A percentile compares a stretch with the other conserved stretches of the same genome.
Evolutionary conservation across 1,140 invertebrate genomes (phyloP).

Genomic region (Penaeus japonicus): DNA sequence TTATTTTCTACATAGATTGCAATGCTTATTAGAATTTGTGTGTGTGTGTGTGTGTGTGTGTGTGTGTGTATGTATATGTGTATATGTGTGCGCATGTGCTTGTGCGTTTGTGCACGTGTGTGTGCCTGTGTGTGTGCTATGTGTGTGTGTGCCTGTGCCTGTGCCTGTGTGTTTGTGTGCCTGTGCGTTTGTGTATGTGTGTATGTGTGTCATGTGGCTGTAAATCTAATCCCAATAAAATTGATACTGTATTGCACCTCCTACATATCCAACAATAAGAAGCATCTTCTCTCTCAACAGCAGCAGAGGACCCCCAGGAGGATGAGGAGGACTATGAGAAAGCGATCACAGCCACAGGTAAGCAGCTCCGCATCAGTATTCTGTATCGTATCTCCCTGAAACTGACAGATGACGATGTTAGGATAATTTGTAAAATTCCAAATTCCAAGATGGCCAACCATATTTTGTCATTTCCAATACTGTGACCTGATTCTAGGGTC

Average conservation of each 20-base stretch:
- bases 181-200: too few species aligned
- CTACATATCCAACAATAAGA: neutral
- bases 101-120: too few species aligned
- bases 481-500: neutral
- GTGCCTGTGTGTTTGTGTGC: too few species aligned
- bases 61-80: too few species aligned
- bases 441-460: neutral
- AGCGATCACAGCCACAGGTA: slow-evolving; percentile 28
- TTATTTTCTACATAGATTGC: too few species aligned
- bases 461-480: neutral
- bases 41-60: too few species aligned
- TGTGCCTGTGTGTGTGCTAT: too few species aligned
- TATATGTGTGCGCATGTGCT: too few species aligned
- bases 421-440: neutral
- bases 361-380: neutral
- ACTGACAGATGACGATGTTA: neutral
- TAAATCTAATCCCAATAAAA: neutral
- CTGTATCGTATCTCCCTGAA: neutral
- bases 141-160: too few species aligned
- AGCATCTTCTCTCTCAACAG: neutral
- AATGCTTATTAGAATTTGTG: too few species aligned
- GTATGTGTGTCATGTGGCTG: neutral
- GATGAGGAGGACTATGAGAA: slow-evolving; percentile 26
- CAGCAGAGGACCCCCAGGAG: neutral
- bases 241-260: neutral